phyloP scores from a whole-genome alignment of 2,797 vertebrate species.

The Darevskia nairensis region DNA sequence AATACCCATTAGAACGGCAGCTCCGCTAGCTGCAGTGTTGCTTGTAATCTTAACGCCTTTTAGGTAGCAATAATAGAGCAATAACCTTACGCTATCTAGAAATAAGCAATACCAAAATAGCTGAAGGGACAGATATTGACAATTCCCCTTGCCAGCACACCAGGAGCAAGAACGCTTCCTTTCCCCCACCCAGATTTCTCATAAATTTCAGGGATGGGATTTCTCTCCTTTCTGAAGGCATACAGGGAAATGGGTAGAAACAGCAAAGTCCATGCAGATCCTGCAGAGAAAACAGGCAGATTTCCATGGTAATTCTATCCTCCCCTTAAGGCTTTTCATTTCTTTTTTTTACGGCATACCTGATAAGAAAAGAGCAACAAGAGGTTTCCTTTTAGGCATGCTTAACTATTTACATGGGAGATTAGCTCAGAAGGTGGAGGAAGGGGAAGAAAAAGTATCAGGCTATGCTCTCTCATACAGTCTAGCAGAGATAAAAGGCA shows the following conservation, averaged over 20 bases:
- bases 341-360: no score
- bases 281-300: background rate
- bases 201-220: background rate
- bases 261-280: background rate
- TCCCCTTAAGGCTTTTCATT: background rate
- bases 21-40: slow-evolving; percentile 69
- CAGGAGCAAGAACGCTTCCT: background rate
- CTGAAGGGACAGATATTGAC: slow-evolving; percentile 27
- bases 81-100: slow-evolving; percentile 69
- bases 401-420: background rate
- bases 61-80: slow-evolving; percentile 64
- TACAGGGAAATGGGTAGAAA: background rate
- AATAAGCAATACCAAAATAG: slow-evolving; percentile 60
- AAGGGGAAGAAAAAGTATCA: no score
- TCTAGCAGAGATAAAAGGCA: background rate
- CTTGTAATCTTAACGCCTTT: slow-evolving; percentile 74
- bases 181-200: background rate
- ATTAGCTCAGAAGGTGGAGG: background rate
- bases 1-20: slow-evolving; percentile 73
- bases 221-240: background rate
- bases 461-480: no score
- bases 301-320: background rate
- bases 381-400: background rate
- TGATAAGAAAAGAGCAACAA: background rate
- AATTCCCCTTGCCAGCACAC: background rate